Evolutionary conservation across 92 coral and sea anemone species (phyloP), one percentile per base, ranked within the genome.

Genomic region (Phenganax stokvisi): DNA sequence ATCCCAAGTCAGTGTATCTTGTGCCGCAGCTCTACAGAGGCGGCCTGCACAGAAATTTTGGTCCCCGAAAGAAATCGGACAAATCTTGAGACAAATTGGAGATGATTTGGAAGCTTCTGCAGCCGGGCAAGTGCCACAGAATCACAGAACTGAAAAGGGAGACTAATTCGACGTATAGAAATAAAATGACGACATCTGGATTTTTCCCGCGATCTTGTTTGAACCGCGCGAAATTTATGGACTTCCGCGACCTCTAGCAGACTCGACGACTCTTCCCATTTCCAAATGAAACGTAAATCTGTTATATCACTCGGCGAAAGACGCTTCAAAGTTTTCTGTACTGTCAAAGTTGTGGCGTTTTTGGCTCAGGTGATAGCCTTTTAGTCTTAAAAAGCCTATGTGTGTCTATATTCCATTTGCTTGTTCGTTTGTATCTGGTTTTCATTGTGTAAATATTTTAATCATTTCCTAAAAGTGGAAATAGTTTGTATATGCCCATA

Each of bases 51-150:
- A 44, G 53, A 30, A 63, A 37, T 52, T 63, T 15, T 59, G 54
- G 62, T 86, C 92, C 30, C 96, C 97, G 74, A 91, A 90, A 72
- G 92, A 87, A 73, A 83, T 92, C 51, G 99, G 92, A 12, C 88
- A 77, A 55, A 89, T 90, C 65, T 80, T 96, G 66, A 85, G 89
- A 67, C 83, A 84, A 0, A 83, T 96, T 8, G 99, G 99, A 47
- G 99, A 96, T 54, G 91, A 90, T 5, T 51, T 79, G 74, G 83
- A 79, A 13, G 27, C 9, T 13, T 7, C 10, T 7, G 83, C 74
- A 54, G 30, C n/a, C 17, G 25, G 57, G 27, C 31, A 13, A 37
- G 27, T 56, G 53, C 17, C 10, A 15, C 16, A 37, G 47, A 37
- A 37, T 37, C 5, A 6, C 3, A 31, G 83, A 17, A 30, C 60